Evolutionary conservation across 1,140 invertebrate species (phyloP).

Genomic region (Aphaenogaster ashmeadi): DNA sequence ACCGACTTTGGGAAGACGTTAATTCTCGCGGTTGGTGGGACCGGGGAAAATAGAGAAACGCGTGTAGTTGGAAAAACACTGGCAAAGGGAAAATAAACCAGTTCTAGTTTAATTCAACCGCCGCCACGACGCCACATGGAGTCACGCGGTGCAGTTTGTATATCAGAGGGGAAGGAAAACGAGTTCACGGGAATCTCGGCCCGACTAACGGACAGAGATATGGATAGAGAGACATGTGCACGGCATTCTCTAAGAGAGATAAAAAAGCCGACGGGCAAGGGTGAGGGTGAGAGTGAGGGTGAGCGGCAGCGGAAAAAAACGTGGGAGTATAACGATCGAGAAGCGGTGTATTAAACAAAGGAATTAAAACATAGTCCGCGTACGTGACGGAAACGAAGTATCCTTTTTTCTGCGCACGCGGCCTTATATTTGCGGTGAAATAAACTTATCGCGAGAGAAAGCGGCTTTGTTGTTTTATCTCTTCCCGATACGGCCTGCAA

Average conservation of each 20-base stretch:
- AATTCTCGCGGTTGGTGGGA: conserved; percentile 20
- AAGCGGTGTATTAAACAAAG: conserved; percentile 49
- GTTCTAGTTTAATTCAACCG: conserved; percentile 44
- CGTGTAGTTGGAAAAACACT: conserved; percentile 16
- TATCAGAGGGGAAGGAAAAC: conserved; percentile 24
- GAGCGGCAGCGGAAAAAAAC: conserved; percentile 32
- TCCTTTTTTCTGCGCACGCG: not conserved
- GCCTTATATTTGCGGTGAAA: conserved; percentile 7
- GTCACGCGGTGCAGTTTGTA: conserved; percentile 16
- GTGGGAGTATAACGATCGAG: conserved; percentile 47
- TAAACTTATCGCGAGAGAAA: conserved; percentile 42
- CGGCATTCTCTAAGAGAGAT: conserved; percentile 41
- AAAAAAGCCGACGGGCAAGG: conserved; percentile 11
- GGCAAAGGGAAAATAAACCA: conserved; percentile 64
- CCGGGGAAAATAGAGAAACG: conserved; percentile 13
- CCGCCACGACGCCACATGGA: conserved; percentile 62
- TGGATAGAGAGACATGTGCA: conserved; percentile 57
- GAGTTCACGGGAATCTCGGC: conserved; percentile 61
- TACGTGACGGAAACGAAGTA: conserved; percentile 32
- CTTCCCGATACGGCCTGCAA: conserved; percentile 9
- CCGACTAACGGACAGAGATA: conserved; percentile 22
- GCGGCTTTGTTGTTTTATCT: conserved; percentile 14
- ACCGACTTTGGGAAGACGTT: conserved; percentile 39
- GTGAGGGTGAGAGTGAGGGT: not conserved
- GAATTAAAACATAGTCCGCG: conserved; percentile 38